Base-by-base conservation (phyloP, 1,140 invertebrate genomes). In the Arion vulgaris region DNA sequence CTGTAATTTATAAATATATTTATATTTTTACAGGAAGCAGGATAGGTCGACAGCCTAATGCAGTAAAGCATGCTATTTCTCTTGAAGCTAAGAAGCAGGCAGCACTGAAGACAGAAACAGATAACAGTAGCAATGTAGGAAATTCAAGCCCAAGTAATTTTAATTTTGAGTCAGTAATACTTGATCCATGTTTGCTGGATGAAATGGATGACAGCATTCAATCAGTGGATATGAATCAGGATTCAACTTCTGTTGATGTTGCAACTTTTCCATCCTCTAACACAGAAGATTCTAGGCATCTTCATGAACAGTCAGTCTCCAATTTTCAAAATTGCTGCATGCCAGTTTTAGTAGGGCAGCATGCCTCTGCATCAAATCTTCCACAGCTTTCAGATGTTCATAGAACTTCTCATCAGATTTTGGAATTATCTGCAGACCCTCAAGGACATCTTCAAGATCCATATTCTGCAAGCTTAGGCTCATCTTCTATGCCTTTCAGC, bases 41-140 rank as follows among this genome's bases (percentile, higher is more conserved):
- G 78, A 92, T 92, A 77, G 91, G 91, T 45, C 85, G 91, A 17
- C 91, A 91, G 72, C 90, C 91, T 69, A 92, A 92, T 85, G 84
- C 88, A n/a, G 85, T 92, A 23, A 91, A 90, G 66, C 90, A 91
- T 86, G 88, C 90, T 11, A 89, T 89, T 39, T 87, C 88, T 45
- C 41, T 91, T 28, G 89, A 91, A 79, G 84, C 89, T 15, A 85
- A 90, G 62, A 85, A 89, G 68, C 80, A 87, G 77, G 72, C 68
- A 78, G 73, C 78, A 36, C 36, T 80, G 34, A 80, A 78, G 39
- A 77, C 74, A 71, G 53, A 38, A 62, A 28, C 62, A 66, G 62
- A 66, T 5, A 57, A n/a, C 26, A 36, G 79, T 78, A 45, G n/a
- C 19, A 23, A 9, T 13, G 26, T 15, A 19, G 19, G 23, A 17